phyloP scores from a whole-genome alignment of 1,140 invertebrate genomes.

The Hormaphis cornu region DNA sequence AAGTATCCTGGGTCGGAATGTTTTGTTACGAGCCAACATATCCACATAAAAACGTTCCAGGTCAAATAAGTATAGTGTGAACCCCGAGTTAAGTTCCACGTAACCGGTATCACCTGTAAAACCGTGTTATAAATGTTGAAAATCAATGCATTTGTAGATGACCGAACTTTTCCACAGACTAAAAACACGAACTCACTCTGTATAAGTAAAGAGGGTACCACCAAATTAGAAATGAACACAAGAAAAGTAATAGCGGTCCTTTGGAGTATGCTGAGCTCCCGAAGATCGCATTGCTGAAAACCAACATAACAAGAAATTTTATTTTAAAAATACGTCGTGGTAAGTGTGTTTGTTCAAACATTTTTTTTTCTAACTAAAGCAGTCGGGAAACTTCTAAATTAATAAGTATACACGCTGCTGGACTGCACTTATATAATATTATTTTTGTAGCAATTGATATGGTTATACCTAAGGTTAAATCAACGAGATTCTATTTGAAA shows the following conservation, averaged over 20 bases:
- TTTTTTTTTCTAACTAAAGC: too few species aligned
- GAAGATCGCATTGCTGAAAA: constrained; percentile 65
- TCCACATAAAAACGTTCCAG: constrained; percentile 84
- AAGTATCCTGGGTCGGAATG: constrained; percentile 80
- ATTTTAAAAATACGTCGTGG: too few species aligned
- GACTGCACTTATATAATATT: too few species aligned
- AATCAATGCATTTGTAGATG: not conserved
- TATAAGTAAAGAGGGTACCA: constrained; percentile 88
- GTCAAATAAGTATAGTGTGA: constrained; percentile 84
- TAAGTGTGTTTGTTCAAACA: too few species aligned
- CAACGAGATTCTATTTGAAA: too few species aligned
- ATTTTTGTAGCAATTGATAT: too few species aligned
- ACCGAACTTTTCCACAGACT: too few species aligned
- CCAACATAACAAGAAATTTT: not conserved
- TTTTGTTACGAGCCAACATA: constrained; percentile 81
- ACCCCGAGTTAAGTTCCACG: constrained; percentile 72
- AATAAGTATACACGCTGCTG: too few species aligned
- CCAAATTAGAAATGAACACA: constrained; percentile 76
- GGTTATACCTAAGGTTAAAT: too few species aligned
- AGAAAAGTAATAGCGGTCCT: constrained; percentile 72
- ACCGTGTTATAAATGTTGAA: not conserved
- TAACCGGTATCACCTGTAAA: constrained; percentile 72
- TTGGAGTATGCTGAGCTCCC: constrained; percentile 83
- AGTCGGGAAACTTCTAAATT: too few species aligned
- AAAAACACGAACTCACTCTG: constrained; percentile 48